Percentiles rank a stretch among this genome's conserved stretches.
phyloP scores from a whole-genome alignment of 2,888 invertebrate species.

The Scotopteryx bipunctaria region DNA sequence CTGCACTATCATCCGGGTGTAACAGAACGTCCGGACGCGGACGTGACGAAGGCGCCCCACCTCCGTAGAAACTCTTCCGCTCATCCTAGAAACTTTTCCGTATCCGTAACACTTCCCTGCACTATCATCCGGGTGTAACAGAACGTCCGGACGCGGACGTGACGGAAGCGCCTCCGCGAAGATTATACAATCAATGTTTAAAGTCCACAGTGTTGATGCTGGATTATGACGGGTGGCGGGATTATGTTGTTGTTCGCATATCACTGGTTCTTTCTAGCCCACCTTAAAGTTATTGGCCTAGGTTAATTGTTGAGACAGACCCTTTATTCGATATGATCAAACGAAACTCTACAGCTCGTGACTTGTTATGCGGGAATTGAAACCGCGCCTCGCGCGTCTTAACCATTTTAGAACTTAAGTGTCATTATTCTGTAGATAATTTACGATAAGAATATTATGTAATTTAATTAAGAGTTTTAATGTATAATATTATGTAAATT shows the following conservation, averaged over 20 bases:
- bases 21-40: neutral
- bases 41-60: neutral
- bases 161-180: slow-evolving; percentile 14
- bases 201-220: slow-evolving; percentile 14
- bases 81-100: neutral
- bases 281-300: too few species aligned
- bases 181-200: slow-evolving; percentile 29
- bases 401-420: too few species aligned
- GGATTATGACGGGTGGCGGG: slow-evolving; percentile 3
- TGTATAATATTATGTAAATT: too few species aligned
- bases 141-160: slow-evolving; percentile 13
- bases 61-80: neutral
- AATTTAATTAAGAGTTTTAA: too few species aligned
- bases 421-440: too few species aligned
- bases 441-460: too few species aligned
- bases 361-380: too few species aligned
- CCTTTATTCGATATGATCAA: too few species aligned
- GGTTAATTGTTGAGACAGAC: too few species aligned
- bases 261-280: too few species aligned
- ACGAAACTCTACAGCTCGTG: too few species aligned
- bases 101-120: slow-evolving; percentile 4
- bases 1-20: neutral
- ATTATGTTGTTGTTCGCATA: slow-evolving; percentile 14
- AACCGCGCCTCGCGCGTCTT: too few species aligned
- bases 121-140: slow-evolving; percentile 13